Evolutionary conservation across 1,140 invertebrate species (phyloP).

Genomic region (Drosophila prosaltans): DNA sequence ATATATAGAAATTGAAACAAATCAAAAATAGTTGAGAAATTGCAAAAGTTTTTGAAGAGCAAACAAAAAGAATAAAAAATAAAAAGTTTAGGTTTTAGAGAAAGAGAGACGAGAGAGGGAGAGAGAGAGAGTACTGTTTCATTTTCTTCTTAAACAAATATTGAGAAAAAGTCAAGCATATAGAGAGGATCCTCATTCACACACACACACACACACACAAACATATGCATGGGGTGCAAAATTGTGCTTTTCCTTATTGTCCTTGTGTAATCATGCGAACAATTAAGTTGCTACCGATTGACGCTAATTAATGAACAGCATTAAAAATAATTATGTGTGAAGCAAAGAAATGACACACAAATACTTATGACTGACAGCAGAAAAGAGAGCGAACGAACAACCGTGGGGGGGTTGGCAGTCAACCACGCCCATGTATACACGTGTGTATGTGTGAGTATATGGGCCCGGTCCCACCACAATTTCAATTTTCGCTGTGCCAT

Average conservation of each 20-base stretch:
- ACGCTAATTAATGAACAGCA: conserved; percentile 68
- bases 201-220: neutral
- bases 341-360: conserved; percentile 24
- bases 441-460: conserved; percentile 2
- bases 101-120: too few relatives aligned
- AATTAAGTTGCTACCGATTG: conserved; percentile 64
- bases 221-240: neutral
- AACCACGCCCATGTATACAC: conserved; percentile 17
- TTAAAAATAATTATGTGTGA: conserved; percentile 76
- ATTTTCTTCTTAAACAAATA: neutral
- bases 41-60: neutral
- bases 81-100: too few relatives aligned
- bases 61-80: neutral
- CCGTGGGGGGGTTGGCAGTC: neutral
- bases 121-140: neutral
- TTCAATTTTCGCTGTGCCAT: conserved; percentile 74
- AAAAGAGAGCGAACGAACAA: conserved; percentile 49
- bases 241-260: conserved; percentile 14
- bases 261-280: conserved; percentile 56
- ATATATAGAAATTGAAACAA: neutral
- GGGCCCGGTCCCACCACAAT: conserved; percentile 20
- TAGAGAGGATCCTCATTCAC: neutral
- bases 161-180: neutral
- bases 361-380: conserved; percentile 23
- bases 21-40: neutral